Evolutionary conservation across 2,113 vertebrate species (phyloP), one percentile per base, ranked within the genome.

Genomic region (Periophthalmodon schlosseri): DNA sequence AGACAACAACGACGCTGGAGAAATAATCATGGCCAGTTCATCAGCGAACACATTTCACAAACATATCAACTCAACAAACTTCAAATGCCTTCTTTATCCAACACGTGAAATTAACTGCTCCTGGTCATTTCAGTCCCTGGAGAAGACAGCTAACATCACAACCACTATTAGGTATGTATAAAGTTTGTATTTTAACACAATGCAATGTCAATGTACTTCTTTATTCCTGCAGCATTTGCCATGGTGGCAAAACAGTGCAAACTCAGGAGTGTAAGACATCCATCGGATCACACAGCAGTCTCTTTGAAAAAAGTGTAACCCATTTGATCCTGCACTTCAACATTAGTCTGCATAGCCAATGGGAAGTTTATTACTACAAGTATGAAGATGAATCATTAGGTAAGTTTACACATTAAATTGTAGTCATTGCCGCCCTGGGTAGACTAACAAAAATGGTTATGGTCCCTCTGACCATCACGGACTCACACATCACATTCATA

Each of bases 81-180:
- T 81, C 7, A 23, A 0, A 34, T 92, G 91, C 76, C 3, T 73
- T 23, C 64, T 84, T 73, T 75, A 83, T 69, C 75, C 74, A 34
- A 76, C 54, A 28, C 69, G 83, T 28, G 0, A 15, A 2, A 77
- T 91, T 34, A 88, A 85, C 83, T 92, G 91, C 73, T 89, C 87
- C 63, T 88, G 86, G 88, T 49, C 74, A 7, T 69, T 85, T n/a
- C 1, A 8, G 15, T 24, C 56, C 21, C 64, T 72, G 24, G n/a
- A 52, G 3, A 1, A 56, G 2, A 76, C 81, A 0, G 2, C 28
- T 36, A 69, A 70, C 39, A 63, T 90, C 14, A 78, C 49, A 21
- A 66, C 76, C 28, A 16, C 0, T 0, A 68, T 86, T 36, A 88
- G 80, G 89, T 91, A 69, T 20, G 21, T 46, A 75, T 39, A 64